Evolutionary conservation across 2,888 invertebrate genomes (phyloP), one percentile per base, ranked within the genome.

Genomic region (Sycophila texana): DNA sequence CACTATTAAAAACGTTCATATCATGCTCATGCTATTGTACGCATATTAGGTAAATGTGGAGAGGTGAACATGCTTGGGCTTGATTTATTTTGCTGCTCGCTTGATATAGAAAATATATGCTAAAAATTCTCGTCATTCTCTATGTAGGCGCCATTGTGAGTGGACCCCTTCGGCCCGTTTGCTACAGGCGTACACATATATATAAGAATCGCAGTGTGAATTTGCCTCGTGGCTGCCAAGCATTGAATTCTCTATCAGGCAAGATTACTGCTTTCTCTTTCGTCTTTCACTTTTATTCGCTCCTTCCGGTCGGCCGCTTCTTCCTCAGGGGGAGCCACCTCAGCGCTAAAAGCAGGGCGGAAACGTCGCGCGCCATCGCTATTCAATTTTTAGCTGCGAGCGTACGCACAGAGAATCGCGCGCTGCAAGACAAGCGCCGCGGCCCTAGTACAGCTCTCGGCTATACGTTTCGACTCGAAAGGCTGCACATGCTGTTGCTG

Each of bases 1-100:
- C 10, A 10, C 10, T 39, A 39, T 39, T 39, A 39, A 39, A n/a
- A n/a, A 53, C n/a, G 60, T 60, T 63, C 10, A 39, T 26, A 26
- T 63, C 78, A 78, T 79, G 79, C 79, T 79, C 79, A 79, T 79
- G 79, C 79, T 71, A 66, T 61, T 4, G 67, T 39, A 39, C 7
- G 39, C 39, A 39, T 39, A 10, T 1, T 39, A 63, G 30, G 39
- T 13, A 65, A 39, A 47, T 5, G 60, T 60, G 60, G 26, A 26
- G 3, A 60, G 26, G 22, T 60, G 20, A 26, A 60, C 60, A 60
- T 60, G 60, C 60, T 60, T 60, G 10, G 60, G 14, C 26, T 7
- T 61, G 26, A 39, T n/a, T 22, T 14, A 4, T 61, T 30, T 61
- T 61, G 61, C 61, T 61, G 26, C 39, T n/a, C 14, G 7, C 49